A percentile compares a stretch with the other conserved stretches of the same genome.
These are phyloP conservation scores for Pygocentrus nattereri DNA, from an alignment of 2,797 vertebrate genomes.

Conservation along the genomic window DNA sequence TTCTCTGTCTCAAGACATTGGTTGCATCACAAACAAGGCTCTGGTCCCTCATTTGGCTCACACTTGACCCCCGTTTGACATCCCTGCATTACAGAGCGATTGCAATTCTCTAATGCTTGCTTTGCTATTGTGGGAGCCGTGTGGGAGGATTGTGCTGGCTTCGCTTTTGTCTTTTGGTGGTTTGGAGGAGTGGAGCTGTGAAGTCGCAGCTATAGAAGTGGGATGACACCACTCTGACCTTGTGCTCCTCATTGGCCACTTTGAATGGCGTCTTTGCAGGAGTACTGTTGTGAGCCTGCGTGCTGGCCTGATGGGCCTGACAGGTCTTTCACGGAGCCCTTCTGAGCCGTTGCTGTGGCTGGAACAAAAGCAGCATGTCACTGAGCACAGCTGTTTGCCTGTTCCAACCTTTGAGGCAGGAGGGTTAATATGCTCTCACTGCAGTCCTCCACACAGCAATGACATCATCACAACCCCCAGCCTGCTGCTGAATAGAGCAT, in stretches of 20 bases:
- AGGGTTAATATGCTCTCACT: conserved; percentile 68
- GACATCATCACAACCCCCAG: conserved; percentile 69
- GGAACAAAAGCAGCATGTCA: conserved; percentile 69
- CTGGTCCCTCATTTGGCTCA: conserved; percentile 48
- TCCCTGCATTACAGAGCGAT: conserved; percentile 54
- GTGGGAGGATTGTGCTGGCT: conserved; percentile 63
- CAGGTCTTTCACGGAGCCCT: conserved; percentile 56
- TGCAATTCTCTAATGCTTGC: conserved; percentile 58
- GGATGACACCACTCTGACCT: conserved; percentile 66
- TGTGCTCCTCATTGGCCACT: conserved; percentile 57
- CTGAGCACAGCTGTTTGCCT: conserved; percentile 72
- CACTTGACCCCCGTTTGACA: conserved; percentile 55
- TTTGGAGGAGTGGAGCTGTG: conserved; percentile 56
- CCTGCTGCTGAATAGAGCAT: conserved; percentile 41
- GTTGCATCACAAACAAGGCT: conserved; percentile 53
- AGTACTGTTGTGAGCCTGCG: conserved; percentile 22
- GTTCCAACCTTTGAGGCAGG: conserved; percentile 64
- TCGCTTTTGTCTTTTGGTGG: conserved; percentile 64
- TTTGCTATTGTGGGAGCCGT: conserved; percentile 57
- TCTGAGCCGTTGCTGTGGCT: conserved; percentile 38
- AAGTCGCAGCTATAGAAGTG: conserved; percentile 58
- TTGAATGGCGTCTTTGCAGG: conserved; percentile 42
- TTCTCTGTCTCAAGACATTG: conserved; percentile 46
- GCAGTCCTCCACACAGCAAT: conserved; percentile 67
- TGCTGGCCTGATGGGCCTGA: conserved; percentile 55